Evolutionary conservation across 92 coral and sea anemone species (phyloP).

Genomic region (Hydrozoanthus gracilis): DNA sequence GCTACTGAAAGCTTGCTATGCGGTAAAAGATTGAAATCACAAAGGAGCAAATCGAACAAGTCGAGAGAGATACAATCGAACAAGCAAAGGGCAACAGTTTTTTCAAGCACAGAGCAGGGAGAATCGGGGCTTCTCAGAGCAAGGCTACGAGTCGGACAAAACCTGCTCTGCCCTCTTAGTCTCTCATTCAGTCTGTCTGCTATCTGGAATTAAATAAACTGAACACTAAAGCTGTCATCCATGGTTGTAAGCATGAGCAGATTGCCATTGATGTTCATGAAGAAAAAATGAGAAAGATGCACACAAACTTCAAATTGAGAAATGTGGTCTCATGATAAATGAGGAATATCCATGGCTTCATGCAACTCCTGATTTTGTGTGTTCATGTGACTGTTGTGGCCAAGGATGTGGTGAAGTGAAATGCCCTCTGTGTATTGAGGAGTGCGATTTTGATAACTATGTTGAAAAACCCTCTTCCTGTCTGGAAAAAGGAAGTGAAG

Average conservation of each 20-base stretch:
- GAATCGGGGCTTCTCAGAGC: conserved; percentile 71
- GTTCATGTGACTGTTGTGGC: conserved; percentile 71
- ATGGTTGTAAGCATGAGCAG: conserved; percentile 51
- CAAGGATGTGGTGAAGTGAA: conserved; percentile 78
- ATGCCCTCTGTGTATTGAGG: conserved; percentile 65
- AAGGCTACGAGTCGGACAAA: conserved; percentile 48
- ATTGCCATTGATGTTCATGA: conserved; percentile 48
- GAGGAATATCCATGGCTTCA: conserved; percentile 63
- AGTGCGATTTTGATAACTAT: conserved; percentile 50
- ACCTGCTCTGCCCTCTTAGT: conserved; percentile 58
- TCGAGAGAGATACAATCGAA: conserved; percentile 58
- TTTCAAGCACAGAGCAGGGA: conserved; percentile 53
- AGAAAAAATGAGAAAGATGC: conserved; percentile 26
- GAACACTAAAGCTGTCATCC: conserved; percentile 37
- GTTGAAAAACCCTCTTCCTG: conserved; percentile 36
- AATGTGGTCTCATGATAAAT: conserved; percentile 63
- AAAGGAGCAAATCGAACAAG: conserved; percentile 45
- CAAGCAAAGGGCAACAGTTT: conserved; percentile 46
- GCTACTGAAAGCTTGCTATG: conserved; percentile 46
- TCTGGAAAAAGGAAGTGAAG: conserved; percentile 30
- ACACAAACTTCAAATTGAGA: conserved; percentile 43
- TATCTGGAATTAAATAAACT: conserved; percentile 37
- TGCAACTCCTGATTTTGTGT: conserved; percentile 76
- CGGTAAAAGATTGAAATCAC: conserved; percentile 34
- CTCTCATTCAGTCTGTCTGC: conserved; percentile 57